phyloP scores from a whole-genome alignment of 1,140 invertebrate species.

The Drosophila pachea region DNA sequence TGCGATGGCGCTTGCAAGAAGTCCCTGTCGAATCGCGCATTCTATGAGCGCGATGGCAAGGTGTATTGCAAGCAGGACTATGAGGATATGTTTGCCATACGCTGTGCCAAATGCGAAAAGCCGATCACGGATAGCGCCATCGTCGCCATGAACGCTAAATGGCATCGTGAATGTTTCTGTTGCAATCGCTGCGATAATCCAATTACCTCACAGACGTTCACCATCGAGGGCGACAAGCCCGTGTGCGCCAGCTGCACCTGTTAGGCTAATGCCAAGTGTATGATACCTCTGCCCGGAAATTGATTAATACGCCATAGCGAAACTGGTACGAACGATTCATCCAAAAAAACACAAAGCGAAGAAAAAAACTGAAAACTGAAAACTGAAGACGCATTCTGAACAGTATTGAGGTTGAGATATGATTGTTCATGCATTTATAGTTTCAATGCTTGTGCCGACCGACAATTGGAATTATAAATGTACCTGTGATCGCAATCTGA shows the following conservation, averaged over 20 bases:
- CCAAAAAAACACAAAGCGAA: neutral
- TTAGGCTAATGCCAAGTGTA: too few species aligned
- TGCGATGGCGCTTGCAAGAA: slow-evolving; percentile 86
- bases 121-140: slow-evolving; percentile 87
- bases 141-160: slow-evolving; percentile 84
- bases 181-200: slow-evolving; percentile 83
- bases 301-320: slow-evolving; percentile 2
- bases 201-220: slow-evolving; percentile 82
- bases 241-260: slow-evolving; percentile 80
- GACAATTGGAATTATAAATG: slow-evolving; percentile 34
- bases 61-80: slow-evolving; percentile 88
- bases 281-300: too few species aligned
- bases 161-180: slow-evolving; percentile 85
- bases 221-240: slow-evolving; percentile 81
- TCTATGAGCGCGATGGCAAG: slow-evolving; percentile 84
- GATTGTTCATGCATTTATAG: slow-evolving; percentile 39
- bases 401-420: slow-evolving; percentile 14
- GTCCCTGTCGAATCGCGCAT: slow-evolving; percentile 84
- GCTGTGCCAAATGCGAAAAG: slow-evolving; percentile 86
- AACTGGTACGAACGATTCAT: neutral
- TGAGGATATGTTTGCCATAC: slow-evolving; percentile 87
- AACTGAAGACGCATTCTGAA: too few species aligned
- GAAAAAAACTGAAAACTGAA: too few species aligned
- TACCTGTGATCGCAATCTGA: slow-evolving; percentile 16
- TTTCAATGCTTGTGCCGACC: slow-evolving; percentile 18